Evolutionary conservation across 2,113 vertebrate genomes (phyloP), one percentile per base, ranked within the genome.

Genomic region (Empidonax traillii): DNA sequence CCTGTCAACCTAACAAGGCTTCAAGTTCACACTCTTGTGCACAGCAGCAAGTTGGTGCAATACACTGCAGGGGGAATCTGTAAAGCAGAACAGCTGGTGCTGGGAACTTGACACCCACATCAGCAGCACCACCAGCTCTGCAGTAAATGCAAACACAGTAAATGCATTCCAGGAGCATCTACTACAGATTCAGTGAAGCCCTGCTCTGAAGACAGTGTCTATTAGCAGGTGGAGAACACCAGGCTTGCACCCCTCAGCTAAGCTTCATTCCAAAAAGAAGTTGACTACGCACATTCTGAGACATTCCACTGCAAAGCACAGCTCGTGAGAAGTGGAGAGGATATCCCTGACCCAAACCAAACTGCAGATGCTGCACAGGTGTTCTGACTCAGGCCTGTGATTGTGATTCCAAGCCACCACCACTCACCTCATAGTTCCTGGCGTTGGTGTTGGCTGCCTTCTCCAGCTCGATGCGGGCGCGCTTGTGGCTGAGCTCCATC

Each of bases 401-500:
- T 41, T 41, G 1, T 0, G 22, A 53, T 16, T 55, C 9, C 35
- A n/a, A 33, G 25, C 28, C 58, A 49, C 0, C 8, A 2, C 2
- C 2, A 49, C 97, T 52, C 43, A 99, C 99, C 99, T 99, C 99
- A 2, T 99, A 97, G 95, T 99, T 98, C 78, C 98, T 97, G 76
- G 99, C 98, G 2, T 96, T 99, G 81, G 98, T 97, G 14, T 94
- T 98, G 4, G 99, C 99, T 7, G 97, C 98, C 68, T 98, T 99
- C 97, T 99, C 99, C 15, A 99, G 96, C 83, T 99, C 99, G 79
- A 99, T 98, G 4, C 99, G 98, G 39, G 99, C 99, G 66, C 99
- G 97, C 95, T 99, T 99, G 97, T 99, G 99, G 92, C 99, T 99
- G 72, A 99, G 94, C 86, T 99, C 99, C 99, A 99, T 99, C 96